Conservation (phyloP, 2,888 invertebrate species). For the Enchytraeus crypticus region DNA sequence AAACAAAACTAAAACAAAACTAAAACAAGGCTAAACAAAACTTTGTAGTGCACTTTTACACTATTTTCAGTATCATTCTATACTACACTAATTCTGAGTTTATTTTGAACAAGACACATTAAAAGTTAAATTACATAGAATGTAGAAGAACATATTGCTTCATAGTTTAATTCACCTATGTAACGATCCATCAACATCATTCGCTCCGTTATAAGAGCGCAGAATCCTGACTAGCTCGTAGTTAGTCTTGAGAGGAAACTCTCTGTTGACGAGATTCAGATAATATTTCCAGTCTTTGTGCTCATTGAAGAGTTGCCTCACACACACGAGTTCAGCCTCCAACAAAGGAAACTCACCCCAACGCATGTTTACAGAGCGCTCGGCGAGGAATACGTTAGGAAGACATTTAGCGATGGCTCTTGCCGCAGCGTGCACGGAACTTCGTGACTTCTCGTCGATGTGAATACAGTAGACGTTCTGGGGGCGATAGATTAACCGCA, state of each 20-base stretch:
- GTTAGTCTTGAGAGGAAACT: constrained; percentile 27
- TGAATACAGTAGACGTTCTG: constrained; percentile 45
- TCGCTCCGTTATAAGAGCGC: constrained; percentile 23
- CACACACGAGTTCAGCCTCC: constrained; percentile 24
- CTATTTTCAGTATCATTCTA: no score
- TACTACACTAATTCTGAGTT: no score
- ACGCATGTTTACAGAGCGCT: constrained; percentile 27
- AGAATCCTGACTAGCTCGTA: constrained; percentile 24
- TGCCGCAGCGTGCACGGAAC: constrained; percentile 25
- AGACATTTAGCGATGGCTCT: constrained; percentile 30
- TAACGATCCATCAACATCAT: constrained; percentile 24
- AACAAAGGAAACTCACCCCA: constrained; percentile 25
- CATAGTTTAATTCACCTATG: no score
- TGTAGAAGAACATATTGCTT: not conserved
- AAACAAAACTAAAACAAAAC: no score
- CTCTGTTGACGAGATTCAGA: constrained; percentile 25
- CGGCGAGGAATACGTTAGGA: constrained; percentile 34
- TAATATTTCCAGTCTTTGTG: constrained; percentile 22
- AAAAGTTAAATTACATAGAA: not conserved
- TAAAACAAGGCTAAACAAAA: no score
- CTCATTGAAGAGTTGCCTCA: constrained; percentile 15
- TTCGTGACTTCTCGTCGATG: constrained; percentile 35
- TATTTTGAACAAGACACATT: no score
- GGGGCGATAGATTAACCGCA: constrained; percentile 38
- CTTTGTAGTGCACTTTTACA: no score